Evolutionary conservation across 2,888 invertebrate species (phyloP).

Genomic region (Volucella bombylans): DNA sequence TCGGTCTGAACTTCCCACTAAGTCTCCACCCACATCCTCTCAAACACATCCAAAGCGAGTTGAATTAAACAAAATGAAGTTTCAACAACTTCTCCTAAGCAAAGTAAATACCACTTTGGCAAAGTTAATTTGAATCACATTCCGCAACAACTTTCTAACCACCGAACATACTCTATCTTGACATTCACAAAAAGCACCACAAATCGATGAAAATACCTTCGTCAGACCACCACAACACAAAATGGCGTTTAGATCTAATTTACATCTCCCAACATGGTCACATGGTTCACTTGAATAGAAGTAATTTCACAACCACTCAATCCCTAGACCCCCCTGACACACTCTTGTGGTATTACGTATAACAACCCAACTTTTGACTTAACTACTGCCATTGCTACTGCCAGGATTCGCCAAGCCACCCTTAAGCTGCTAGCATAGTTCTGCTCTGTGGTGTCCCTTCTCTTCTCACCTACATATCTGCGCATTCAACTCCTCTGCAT

Average conservation of each 20-base stretch:
- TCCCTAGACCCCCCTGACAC: too few relatives aligned
- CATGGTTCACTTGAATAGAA: constrained; percentile 46
- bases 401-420: neutral
- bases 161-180: constrained; percentile 39
- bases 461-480: neutral
- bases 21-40: neutral
- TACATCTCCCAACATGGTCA: constrained; percentile 67
- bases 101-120: constrained; percentile 3
- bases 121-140: constrained; percentile 45
- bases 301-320: constrained; percentile 35
- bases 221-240: constrained; percentile 49
- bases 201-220: constrained; percentile 57
- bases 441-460: constrained; percentile 4
- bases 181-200: constrained; percentile 34
- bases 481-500: constrained; percentile 8
- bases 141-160: constrained; percentile 27
- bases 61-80: constrained; percentile 18
- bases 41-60: neutral
- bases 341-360: neutral
- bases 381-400: constrained; percentile 19
- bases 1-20: too few relatives aligned
- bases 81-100: constrained; percentile 15
- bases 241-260: constrained; percentile 72
- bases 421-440: neutral
- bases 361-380: constrained; percentile 56